Conservation (phyloP, 2,888 invertebrate genomes). For the Linnaemya tessellans region DNA sequence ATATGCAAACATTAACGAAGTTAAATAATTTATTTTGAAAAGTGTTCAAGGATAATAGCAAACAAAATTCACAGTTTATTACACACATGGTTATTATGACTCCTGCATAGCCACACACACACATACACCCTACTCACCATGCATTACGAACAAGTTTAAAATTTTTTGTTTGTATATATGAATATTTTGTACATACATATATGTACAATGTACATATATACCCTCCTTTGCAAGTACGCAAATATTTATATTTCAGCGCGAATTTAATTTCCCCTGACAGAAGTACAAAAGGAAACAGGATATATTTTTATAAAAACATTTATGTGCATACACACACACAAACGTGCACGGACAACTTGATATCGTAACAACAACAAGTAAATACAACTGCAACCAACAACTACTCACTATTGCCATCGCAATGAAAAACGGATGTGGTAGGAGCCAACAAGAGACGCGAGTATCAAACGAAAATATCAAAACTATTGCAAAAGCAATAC, state of each 20-base stretch:
- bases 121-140: not conserved
- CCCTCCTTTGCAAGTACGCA: too few species aligned
- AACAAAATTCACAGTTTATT: conserved; percentile 10
- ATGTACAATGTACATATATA: not conserved
- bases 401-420: conserved; percentile 20
- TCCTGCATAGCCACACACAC: too few species aligned
- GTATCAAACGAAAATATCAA: conserved; percentile 43
- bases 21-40: conserved; percentile 20
- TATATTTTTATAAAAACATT: conserved; percentile 26
- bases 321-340: not conserved
- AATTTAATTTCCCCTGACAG: conserved; percentile 62
- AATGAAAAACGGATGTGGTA: conserved; percentile 66
- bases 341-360: conserved; percentile 11
- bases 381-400: conserved; percentile 12
- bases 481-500: conserved; percentile 11
- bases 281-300: conserved; percentile 64
- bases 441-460: conserved; percentile 44
- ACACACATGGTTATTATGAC: too few species aligned
- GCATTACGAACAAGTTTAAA: not conserved
- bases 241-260: conserved; percentile 12
- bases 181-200: not conserved
- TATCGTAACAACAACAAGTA: conserved; percentile 29
- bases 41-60: conserved; percentile 51
- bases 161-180: not conserved
- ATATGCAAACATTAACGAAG: not conserved